Evolutionary conservation across 2,797 vertebrate genomes (phyloP).

Genomic region (Cichlasoma orientale): DNA sequence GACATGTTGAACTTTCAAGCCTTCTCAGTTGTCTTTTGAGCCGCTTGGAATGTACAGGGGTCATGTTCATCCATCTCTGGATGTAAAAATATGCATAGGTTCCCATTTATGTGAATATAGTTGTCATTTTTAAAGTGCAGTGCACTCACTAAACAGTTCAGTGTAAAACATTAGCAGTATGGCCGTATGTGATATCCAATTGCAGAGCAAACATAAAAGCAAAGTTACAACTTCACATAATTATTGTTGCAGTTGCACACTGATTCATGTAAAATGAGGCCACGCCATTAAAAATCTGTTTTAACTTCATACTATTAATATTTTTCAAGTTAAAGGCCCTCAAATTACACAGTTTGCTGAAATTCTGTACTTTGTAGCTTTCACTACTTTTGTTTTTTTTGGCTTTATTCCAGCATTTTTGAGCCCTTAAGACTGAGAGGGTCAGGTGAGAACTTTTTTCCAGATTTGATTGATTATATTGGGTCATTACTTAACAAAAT

Average conservation of each 20-base stretch:
- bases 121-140: background rate
- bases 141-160: background rate
- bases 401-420: background rate
- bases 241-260: background rate
- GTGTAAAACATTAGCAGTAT: background rate
- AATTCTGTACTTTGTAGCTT: background rate
- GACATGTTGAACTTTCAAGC: background rate
- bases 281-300: background rate
- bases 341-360: background rate
- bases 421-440: background rate
- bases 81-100: background rate
- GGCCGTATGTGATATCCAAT: background rate
- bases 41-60: background rate
- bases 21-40: background rate
- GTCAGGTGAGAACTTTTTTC: background rate
- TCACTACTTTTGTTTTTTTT: background rate
- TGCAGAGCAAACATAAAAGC: background rate
- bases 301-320: background rate
- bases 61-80: background rate
- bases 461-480: background rate
- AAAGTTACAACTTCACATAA: background rate
- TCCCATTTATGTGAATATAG: background rate
- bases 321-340: background rate
- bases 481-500: background rate
- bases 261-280: background rate